These are phyloP conservation scores for Papilio machaon DNA, from an alignment of 1,140 invertebrate species.

Conservation along the genomic window DNA sequence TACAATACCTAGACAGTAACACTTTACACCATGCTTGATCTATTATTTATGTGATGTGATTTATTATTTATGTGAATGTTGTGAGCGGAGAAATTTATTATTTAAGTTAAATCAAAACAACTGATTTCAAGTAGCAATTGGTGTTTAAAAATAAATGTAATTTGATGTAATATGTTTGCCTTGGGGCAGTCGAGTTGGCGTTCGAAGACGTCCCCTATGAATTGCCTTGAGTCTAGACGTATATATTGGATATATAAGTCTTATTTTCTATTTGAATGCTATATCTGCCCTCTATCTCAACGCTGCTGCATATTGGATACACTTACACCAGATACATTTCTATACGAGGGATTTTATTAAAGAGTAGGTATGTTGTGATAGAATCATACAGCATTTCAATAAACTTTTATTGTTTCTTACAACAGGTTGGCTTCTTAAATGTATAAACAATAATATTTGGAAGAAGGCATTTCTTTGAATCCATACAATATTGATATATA, in stretches of 20 bases:
- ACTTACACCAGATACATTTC: conserved; percentile 1
- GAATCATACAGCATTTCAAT: conserved; percentile 9
- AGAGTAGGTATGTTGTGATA: conserved; percentile 14
- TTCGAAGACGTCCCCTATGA: conserved; percentile 41
- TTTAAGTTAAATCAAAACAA: conserved; percentile 27
- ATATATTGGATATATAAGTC: conserved; percentile 37
- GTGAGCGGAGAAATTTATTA: background rate
- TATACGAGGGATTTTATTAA: conserved; percentile 27
- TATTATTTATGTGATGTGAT: background rate
- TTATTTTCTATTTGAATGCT: conserved; percentile 42
- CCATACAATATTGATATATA: no score
- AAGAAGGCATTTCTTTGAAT: no score
- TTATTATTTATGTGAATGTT: background rate
- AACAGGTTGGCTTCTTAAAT: background rate
- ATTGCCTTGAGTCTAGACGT: conserved; percentile 48
- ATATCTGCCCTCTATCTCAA: conserved; percentile 28
- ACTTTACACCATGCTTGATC: no score
- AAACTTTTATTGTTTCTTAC: background rate
- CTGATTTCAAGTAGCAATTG: conserved; percentile 33
- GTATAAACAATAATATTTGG: no score
- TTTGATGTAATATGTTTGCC: conserved; percentile 56
- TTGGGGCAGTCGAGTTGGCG: conserved; percentile 46
- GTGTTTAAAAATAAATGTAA: conserved; percentile 50
- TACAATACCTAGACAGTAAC: no score
- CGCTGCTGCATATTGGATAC: conserved; percentile 19